These are phyloP conservation scores for Gymnothorax javanicus DNA, from an alignment of 2,797 vertebrate species.

Conservation along the genomic window DNA sequence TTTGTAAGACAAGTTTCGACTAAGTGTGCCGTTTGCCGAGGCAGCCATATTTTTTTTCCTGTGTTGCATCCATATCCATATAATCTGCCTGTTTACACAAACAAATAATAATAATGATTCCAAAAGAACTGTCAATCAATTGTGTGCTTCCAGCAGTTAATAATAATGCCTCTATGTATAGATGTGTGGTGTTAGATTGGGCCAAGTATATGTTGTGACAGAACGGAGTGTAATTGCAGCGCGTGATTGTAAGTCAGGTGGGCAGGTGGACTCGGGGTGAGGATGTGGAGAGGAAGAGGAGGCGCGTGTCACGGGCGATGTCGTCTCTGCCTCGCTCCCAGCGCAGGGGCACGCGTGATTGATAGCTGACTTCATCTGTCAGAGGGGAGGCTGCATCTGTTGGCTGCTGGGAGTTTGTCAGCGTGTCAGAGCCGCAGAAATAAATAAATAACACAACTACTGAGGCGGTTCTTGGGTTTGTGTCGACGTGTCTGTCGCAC, in stretches of 20 bases:
- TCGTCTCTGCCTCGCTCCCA: neutral
- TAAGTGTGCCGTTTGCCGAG: neutral
- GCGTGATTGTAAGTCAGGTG: neutral
- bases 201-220: neutral
- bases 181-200: neutral
- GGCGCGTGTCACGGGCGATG: neutral
- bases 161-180: neutral
- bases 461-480: neutral
- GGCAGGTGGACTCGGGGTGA: neutral
- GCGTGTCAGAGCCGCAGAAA: neutral
- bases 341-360: constrained; percentile 7
- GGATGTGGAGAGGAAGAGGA: neutral
- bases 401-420: constrained; percentile 1
- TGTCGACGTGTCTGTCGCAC: constrained; percentile 17
- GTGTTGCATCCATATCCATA: neutral
- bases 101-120: no score
- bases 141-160: neutral
- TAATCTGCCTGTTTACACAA: neutral
- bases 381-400: neutral
- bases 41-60: neutral
- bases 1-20: neutral
- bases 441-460: neutral
- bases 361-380: constrained; percentile 21
- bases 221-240: neutral
- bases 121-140: no score